These are phyloP conservation scores for Anadara kagoshimensis DNA, from an alignment of 1,140 invertebrate genomes.

Conservation along the genomic window DNA sequence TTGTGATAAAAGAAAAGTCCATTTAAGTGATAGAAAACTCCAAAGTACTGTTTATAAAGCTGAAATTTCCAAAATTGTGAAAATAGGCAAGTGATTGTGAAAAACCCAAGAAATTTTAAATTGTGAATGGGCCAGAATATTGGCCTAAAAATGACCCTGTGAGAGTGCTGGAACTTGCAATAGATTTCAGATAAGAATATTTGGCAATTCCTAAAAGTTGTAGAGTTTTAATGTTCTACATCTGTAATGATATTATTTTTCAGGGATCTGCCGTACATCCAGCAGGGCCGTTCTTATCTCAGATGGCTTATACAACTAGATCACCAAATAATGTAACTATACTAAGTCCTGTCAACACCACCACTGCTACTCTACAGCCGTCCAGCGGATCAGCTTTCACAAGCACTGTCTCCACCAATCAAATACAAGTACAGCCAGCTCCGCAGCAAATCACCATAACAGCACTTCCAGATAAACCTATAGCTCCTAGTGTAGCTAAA, in stretches of 20 bases:
- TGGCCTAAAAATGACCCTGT: too few species aligned
- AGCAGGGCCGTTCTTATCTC: conserved; percentile 52
- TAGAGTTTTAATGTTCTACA: not conserved
- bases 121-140: too few species aligned
- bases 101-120: too few species aligned
- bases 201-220: too few species aligned
- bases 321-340: conserved; percentile 51
- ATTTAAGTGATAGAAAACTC: too few species aligned
- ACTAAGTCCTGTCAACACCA: conserved; percentile 47
- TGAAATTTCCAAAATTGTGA: too few species aligned
- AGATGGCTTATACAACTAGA: conserved; percentile 46
- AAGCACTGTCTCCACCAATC: conserved; percentile 43
- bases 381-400: conserved; percentile 51
- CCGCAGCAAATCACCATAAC: conserved; percentile 45
- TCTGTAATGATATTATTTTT: conserved; percentile 1
- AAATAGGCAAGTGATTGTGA: too few species aligned
- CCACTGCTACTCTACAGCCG: conserved; percentile 38
- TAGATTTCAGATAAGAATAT: too few species aligned
- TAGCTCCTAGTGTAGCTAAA: conserved; percentile 46
- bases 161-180: too few species aligned
- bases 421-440: conserved; percentile 45
- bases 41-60: too few species aligned
- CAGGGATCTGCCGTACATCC: conserved; percentile 38
- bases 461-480: conserved; percentile 43
- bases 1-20: too few species aligned